Base-by-base conservation (phyloP, 2,888 invertebrate species). In the Scaptomyza tumidula region DNA sequence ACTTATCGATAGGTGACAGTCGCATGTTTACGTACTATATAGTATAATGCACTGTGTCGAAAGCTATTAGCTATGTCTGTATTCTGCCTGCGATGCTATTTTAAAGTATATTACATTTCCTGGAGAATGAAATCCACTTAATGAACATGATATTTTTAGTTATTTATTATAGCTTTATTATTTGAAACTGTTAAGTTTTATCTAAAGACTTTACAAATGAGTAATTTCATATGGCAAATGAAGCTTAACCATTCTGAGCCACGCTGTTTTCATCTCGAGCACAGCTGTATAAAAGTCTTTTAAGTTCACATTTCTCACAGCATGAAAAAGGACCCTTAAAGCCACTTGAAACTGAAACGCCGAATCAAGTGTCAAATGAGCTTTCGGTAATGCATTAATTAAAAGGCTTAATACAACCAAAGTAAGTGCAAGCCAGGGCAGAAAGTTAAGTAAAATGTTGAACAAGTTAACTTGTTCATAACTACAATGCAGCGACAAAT, bases 321-420 rank as follows among this genome's bases (percentile, higher is more conserved):
- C 10, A 10, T 10, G 3, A 10, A 41, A 16, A 16, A 10, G 14
- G 16, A 14, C 7, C 9, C 10, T 5, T 10, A 16, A 41, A 41
- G 41, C 41, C 16, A 41, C 41, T 41, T 41, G 10, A 10, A 11
- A 50, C 24, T 52, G 49, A 6, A 39, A 44, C 43, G 41, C 16
- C 2, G 16, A 19, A 35, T 3, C 61, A 39, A 27, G 27, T 48
- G 31, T 44, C 35, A 62, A 63, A 54, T 50, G 27, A 6, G 9
- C 16, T 57, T 56, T 31, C 41, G 41, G 19, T 9, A 5, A 39
- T 24, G 46, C 27, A 56, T 24, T 54, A 50, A 41, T 55, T 54
- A 3, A 39, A 14, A 35, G n/a, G 9, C 33, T 27, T 33, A 19
- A 55, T 39, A 37, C 19, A 9, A 24, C 6, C 9, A 31, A 33